Percentiles rank a stretch among this genome's conserved stretches.
Evolutionary conservation across 2,888 invertebrate species (phyloP).

Genomic region (Rhimphoctona megacephalus): DNA sequence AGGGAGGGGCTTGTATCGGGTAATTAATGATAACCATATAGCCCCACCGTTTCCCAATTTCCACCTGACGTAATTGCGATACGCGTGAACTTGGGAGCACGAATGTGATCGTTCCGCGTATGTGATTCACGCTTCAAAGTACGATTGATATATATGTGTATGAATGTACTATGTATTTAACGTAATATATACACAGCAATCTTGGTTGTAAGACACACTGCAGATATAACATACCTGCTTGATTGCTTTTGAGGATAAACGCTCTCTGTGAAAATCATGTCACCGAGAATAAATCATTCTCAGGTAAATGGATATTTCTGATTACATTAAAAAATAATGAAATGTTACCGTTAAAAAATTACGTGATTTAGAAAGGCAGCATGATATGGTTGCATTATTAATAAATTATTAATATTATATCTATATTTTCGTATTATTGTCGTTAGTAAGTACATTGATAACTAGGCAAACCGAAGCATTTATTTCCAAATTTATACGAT

Average conservation of each 20-base stretch:
- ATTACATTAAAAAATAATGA: not conserved
- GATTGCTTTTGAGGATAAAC: slow-evolving; percentile 26
- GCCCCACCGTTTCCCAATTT: slow-evolving; percentile 63
- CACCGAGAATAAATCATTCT: not conserved
- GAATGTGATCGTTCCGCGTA: slow-evolving; percentile 57
- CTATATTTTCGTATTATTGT: no score
- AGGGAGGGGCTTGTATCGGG: slow-evolving; percentile 65
- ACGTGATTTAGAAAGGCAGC: not conserved
- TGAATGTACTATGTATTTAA: slow-evolving; percentile 8
- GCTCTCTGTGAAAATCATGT: not conserved
- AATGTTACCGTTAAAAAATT: not conserved
- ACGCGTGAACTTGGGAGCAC: slow-evolving; percentile 44
- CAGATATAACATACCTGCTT: slow-evolving; percentile 4
- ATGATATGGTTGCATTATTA: not conserved
- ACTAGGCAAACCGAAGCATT: no score
- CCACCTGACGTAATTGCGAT: slow-evolving; percentile 68
- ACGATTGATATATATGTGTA: slow-evolving; percentile 10
- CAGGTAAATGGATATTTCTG: not conserved
- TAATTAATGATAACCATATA: slow-evolving; percentile 70
- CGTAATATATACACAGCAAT: slow-evolving; percentile 16
- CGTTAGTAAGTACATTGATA: no score
- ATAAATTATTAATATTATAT: no score
- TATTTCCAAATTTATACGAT: no score
- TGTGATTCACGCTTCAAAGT: slow-evolving; percentile 31
- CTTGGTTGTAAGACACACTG: slow-evolving; percentile 16